phyloP scores from a whole-genome alignment of 2,113 vertebrate genomes.

The Perca flavescens region DNA sequence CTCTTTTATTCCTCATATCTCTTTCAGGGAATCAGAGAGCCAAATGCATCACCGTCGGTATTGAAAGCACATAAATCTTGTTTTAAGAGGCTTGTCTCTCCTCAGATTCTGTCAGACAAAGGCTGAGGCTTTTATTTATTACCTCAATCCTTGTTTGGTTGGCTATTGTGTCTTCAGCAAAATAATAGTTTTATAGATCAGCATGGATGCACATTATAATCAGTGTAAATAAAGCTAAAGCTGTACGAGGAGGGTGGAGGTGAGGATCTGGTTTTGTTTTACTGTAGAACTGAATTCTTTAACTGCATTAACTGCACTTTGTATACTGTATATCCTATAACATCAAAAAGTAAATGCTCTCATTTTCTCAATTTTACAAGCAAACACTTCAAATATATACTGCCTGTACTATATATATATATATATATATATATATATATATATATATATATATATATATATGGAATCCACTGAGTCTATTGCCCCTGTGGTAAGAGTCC shows the following conservation, averaged over 20 bases:
- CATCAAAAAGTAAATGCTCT: neutral
- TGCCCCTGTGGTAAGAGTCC: too few relatives aligned
- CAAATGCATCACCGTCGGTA: constrained; percentile 79
- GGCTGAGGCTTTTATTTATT: constrained; percentile 77
- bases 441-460: too few relatives aligned
- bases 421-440: too few relatives aligned
- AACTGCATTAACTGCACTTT: neutral
- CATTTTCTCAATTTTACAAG: neutral
- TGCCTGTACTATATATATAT: too few relatives aligned
- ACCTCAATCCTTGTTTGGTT: constrained; percentile 60
- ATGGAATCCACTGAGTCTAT: too few relatives aligned
- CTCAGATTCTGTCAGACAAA: constrained; percentile 76
- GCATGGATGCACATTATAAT: constrained; percentile 55
- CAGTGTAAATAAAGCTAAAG: constrained; percentile 43
- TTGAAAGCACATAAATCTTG: constrained; percentile 85
- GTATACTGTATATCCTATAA: too few relatives aligned
- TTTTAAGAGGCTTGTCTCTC: constrained; percentile 78
- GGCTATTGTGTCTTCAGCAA: constrained; percentile 72
- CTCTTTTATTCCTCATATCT: constrained; percentile 83
- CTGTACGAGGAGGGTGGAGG: neutral
- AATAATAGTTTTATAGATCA: constrained; percentile 81
- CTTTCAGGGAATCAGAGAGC: constrained; percentile 81
- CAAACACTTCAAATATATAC: neutral
- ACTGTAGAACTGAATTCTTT: neutral
- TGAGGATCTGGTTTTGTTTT: neutral